Base-by-base conservation (phyloP, 2,888 invertebrate genomes). In the Congeria kusceri region DNA sequence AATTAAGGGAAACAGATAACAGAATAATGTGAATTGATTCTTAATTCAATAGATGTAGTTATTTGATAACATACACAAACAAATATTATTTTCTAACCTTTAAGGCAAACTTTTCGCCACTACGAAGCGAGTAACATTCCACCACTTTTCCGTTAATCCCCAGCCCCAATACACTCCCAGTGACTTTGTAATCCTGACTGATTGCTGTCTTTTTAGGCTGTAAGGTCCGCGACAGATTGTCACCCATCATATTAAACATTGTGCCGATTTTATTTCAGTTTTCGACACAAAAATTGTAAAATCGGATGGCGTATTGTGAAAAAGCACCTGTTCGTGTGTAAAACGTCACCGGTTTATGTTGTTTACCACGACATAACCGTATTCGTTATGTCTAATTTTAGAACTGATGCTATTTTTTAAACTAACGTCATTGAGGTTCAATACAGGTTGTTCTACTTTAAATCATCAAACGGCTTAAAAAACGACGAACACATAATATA, bases 121-220 rank as follows among this genome's bases (percentile, higher is more conserved):
- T 96, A 63, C 94, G 94, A 89, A 96, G 96, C 80, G 96, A 95
- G 91, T 96, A 96, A 94, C 99, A 99, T 94, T 99, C 97, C 23
- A 99, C 97, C 68, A 99, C 99, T 95, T 99, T 99, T 82, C 99
- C 99, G 94, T 99, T 99, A 87, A 99, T 99, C 15, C 99, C 99
- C 81, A 99, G 95, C 58, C 99, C 99, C 79, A 99, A 95, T 57
- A 99, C 98, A 81, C 96, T 97, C 92, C 96, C 97, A 46, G 97
- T 97, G 91, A 99, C 97, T 93, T 96, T 96, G 94, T 98, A 99
- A 94, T 98, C 98, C 81, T 97, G 96, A 63, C 96, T 96, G 86
- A 98, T 96, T 59, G 96, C 96, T 67, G 96, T 96, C 88, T 96
- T 95, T 95, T 98, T 98, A 5, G 92, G 89, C 65, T 88, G 88